Evolutionary conservation across 1,140 invertebrate genomes (phyloP), one percentile per base, ranked within the genome.

Genomic region (Drosophila pachea): DNA sequence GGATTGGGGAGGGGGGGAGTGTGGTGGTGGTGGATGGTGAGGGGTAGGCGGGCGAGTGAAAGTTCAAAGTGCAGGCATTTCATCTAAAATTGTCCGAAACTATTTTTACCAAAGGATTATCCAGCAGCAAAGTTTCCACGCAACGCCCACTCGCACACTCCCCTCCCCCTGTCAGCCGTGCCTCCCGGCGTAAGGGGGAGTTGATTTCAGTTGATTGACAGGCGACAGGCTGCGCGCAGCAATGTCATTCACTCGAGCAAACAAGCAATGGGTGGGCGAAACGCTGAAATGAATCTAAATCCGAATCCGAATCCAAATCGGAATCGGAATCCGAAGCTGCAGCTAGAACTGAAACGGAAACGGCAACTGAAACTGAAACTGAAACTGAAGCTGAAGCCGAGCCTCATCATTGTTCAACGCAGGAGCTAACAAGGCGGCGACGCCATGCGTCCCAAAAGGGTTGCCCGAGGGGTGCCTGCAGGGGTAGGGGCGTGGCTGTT

Each of bases 191-290:
- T 22, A 32, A 0, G 31, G n/a, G 43, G 33, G 4, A 5, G 35
- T 22, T 9, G 22, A 68, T 72, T 74, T 74, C 63, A 63, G 52
- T 74, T 74, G 73, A 74, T 74, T 74, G 73, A 74, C 73, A 74
- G 58, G 63, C 73, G 72, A 72, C 72, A 72, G 68, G 52, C 68
- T 29, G 58, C 47, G 42, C 22, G 22, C 22, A 61, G 62, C 58
- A 72, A 72, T 68, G 70, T 72, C 65, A 68, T 72, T 72, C 69
- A 72, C 70, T 68, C 40, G 58, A 54, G 59, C 64, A 68, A 72
- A 74, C 73, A 74, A 71, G 73, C 73, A 72, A 72, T 72, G 63
- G 73, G 68, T 74, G 68, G 58, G 72, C 55, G 36, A 70, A 73
- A 74, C 61, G 68, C 58, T 71, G 68, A 74, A 74, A 74, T 74